A percentile compares a stretch with the other conserved stretches of the same genome.
These are phyloP conservation scores for Heliothis subflexa DNA, from an alignment of 1,140 invertebrate species.

Conservation along the genomic window DNA sequence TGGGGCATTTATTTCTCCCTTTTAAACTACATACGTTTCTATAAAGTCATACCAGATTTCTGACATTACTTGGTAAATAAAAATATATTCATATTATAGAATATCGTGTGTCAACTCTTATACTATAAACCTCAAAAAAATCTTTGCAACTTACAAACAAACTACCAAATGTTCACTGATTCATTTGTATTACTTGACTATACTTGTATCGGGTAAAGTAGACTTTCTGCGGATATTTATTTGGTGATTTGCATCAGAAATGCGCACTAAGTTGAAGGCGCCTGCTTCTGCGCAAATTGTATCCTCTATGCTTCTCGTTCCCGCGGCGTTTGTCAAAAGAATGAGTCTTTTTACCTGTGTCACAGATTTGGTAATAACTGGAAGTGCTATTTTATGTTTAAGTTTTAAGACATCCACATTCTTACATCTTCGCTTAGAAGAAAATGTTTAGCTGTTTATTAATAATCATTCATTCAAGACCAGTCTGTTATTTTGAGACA, in stretches of 20 bases:
- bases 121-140: no score
- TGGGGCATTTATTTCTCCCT: no score
- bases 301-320: slow-evolving; percentile 53
- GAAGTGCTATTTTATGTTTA: slow-evolving; percentile 9
- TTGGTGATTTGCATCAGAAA: slow-evolving; percentile 69
- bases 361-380: background rate
- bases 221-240: slow-evolving; percentile 8
- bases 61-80: no score
- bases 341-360: slow-evolving; percentile 63
- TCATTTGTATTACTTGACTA: background rate
- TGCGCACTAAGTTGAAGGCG: slow-evolving; percentile 61
- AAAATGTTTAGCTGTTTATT: no score
- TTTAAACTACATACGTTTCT: no score
- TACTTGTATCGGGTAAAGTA: background rate
- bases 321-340: slow-evolving; percentile 68
- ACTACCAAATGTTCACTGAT: background rate
- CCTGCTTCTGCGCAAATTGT: slow-evolving; percentile 66
- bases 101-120: no score
- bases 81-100: no score
- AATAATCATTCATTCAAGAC: no score
- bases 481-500: no score
- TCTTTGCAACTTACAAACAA: no score
- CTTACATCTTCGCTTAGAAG: no score
- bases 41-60: no score
- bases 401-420: background rate